Conservation (phyloP, 2,113 vertebrate genomes). For the Protobothrops mucrosquamatus region DNA sequence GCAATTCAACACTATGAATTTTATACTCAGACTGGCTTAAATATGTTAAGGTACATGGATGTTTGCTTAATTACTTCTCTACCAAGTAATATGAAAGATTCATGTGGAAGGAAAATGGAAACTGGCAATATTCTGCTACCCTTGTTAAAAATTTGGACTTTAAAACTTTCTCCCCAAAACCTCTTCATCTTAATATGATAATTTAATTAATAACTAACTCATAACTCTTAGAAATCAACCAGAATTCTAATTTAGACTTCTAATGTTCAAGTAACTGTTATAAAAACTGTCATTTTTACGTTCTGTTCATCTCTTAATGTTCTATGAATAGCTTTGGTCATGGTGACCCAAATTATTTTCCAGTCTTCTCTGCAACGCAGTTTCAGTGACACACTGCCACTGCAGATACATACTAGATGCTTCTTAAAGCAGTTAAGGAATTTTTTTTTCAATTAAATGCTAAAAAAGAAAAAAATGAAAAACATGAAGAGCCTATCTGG, state of each 20-base stretch:
- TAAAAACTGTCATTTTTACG: constrained; percentile 36
- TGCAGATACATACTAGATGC: not conserved
- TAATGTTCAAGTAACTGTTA: not conserved
- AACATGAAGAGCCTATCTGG: constrained; percentile 12
- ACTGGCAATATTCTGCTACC: accelerated
- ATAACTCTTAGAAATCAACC: not conserved
- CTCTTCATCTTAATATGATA: accelerated
- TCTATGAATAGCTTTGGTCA: constrained; percentile 29
- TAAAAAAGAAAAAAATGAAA: not conserved
- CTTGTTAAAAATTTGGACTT: not conserved
- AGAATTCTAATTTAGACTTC: not conserved
- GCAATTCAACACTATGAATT: not conserved
- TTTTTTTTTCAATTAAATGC: constrained; percentile 21
- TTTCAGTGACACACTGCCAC: constrained; percentile 36
- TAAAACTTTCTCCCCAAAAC: accelerated
- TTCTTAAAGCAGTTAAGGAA: constrained; percentile 31
- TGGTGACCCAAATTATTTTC: constrained; percentile 13
- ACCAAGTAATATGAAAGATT: not conserved
- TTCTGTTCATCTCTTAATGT: accelerated
- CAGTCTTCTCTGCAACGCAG: constrained; percentile 12
- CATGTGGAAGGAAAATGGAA: not conserved
- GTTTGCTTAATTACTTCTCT: not conserved
- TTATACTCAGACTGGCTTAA: not conserved
- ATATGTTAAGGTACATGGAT: too few species aligned
- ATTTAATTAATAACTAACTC: not conserved